Evolutionary conservation across 2,113 vertebrate genomes (phyloP), one percentile per base, ranked within the genome.

Genomic region (Cairina moschata): DNA sequence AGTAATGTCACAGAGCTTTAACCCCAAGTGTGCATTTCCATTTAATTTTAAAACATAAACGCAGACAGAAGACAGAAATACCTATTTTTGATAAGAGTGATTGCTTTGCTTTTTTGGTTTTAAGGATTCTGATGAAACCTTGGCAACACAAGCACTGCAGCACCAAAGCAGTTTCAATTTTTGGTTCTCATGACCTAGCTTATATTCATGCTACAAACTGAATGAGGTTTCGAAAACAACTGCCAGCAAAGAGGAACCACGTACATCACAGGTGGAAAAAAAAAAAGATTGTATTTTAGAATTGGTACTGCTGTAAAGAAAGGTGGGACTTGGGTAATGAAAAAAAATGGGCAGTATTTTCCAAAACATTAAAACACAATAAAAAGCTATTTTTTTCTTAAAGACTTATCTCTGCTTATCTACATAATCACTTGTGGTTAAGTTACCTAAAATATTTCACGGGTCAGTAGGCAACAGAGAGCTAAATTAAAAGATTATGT

Each of bases 391-490:
- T 31, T 77, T 22, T 23, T 42, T 54, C 75, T 74, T 36, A 40
- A 92, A 52, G 16, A 82, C 48, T 76, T 3, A 13, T 32, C 38
- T 82, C 67, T 66, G 55, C 88, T 92, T 83, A 93, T 83, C 77
- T 91, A 71, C 60, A 28, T 81, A 91, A 91, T 93, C 83, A 52
- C 65, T 93, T 81, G 52, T 78, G 86, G 79, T 72, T 96, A 86
- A 92, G 84, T 91, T 73, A 74, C 54, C 93, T 86, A 92, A 94
- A 91, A 90, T 93, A 93, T 89, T 96, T 94, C 83, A 86, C 4
- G 0, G 93, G 86, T 91, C 89, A 92, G 80, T 68, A 91, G 94
- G 63, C 55, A 93, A 66, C 67, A 80, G 44, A 62, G 31, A 20
- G 36, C 86, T 67, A 86, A 94, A 94, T 96, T 90, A 93, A 81